Evolutionary conservation across 1,140 invertebrate species (phyloP), one percentile per base, ranked within the genome.

Genomic region (Eriosoma lanigerum): DNA sequence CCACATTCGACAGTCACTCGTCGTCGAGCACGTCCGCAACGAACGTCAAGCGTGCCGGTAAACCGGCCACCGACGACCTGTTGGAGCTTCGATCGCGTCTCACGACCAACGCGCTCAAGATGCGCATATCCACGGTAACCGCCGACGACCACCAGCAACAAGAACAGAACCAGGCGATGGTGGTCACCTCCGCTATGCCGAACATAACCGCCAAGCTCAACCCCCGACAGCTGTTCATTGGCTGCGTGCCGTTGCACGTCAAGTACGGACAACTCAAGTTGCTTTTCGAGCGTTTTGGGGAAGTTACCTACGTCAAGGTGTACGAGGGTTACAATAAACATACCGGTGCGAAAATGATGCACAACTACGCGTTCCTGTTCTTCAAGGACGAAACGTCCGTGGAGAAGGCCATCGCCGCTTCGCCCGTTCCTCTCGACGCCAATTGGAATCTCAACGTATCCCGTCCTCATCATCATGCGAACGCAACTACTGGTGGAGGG

Each of bases 281-380:
- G 13, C 19, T 76, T 1, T 76, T 76, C 17, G 52, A 76, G 32
- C 29, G 12, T 13, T 76, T 76, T 21, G 73, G 73, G 8, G 73
- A 76, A 13, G 73, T 76, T 4, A 60, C 73, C 0, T 76, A 76
- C 38, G 73, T 81, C 1, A 58, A 81, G 10, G 44, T 68, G 4
- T 81, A 81, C 56, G 68, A 83, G 19, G 68, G 58, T n/a, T 46
- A 60, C 24, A 60, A 56, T 13, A 44, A 68, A 26, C 38, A 66
- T 12, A 80, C 64, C 0, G 56, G 46, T 3, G 60, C 15, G 13
- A 81, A 70, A 19, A 58, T 60, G 44, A 26, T 12, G n/a, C 56
- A 81, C 44, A 73, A 52, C 52, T 64, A 66, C 81, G 75, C 75
- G n/a, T 78, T 78, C 10, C 44, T 78, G 15, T 73, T 75, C n/a